phyloP scores from a whole-genome alignment of 2,888 invertebrate genomes.

The Micropterix aruncella region DNA sequence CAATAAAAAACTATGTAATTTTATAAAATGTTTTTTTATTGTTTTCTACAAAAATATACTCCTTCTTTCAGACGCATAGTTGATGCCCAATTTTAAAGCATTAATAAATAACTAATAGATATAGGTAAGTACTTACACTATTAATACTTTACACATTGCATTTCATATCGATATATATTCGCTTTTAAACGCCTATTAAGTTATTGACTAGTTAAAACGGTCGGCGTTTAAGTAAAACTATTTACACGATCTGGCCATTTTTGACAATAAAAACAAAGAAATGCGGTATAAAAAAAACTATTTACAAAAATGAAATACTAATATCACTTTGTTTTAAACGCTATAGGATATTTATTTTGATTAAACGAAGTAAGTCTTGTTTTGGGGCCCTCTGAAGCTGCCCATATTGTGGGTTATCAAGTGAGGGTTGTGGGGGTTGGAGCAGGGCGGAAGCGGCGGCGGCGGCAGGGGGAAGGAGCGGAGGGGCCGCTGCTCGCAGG shows the following conservation, averaged over 20 bases:
- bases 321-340: too few relatives aligned
- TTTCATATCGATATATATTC: not conserved
- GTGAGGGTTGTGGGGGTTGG: not conserved
- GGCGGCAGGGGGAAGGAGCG: constrained; percentile 18
- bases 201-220: not conserved
- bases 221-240: too few relatives aligned
- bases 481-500: constrained; percentile 32
- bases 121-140: not conserved
- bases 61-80: not conserved
- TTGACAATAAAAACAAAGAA: too few relatives aligned
- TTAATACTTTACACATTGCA: not conserved
- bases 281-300: too few relatives aligned
- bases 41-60: not conserved
- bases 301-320: too few relatives aligned
- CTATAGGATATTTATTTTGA: constrained; percentile 15
- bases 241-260: too few relatives aligned
- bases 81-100: not conserved
- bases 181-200: too few relatives aligned
- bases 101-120: not conserved
- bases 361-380: constrained; percentile 39
- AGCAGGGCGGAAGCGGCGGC: constrained; percentile 4
- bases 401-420: constrained; percentile 18
- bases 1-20: not conserved
- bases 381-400: constrained; percentile 27
- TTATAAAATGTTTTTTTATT: not conserved